These are phyloP conservation scores for Melanotaenia nigrans DNA, from an alignment of 2,797 vertebrate genomes.

Conservation along the genomic window DNA sequence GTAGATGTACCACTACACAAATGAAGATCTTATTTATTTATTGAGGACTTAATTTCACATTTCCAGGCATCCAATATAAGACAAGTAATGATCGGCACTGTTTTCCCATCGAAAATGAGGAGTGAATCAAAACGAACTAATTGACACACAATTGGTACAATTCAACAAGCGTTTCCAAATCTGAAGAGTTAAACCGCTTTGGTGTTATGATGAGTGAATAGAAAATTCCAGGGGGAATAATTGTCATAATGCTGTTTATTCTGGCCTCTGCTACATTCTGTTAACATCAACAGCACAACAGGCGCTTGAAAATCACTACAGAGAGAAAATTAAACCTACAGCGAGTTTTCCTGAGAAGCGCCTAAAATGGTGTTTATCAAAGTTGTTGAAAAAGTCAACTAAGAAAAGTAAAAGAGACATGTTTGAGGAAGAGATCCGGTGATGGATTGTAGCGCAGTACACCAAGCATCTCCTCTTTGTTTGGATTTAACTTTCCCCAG, in stretches of 20 bases:
- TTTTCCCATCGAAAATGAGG: slow-evolving; percentile 37
- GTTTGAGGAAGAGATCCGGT: slow-evolving; percentile 75
- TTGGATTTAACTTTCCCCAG: slow-evolving; percentile 84
- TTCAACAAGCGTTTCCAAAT: slow-evolving; percentile 27
- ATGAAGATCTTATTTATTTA: slow-evolving; percentile 16
- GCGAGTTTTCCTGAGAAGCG: slow-evolving; percentile 56
- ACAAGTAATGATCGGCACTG: slow-evolving; percentile 9
- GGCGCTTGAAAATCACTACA: slow-evolving; percentile 56
- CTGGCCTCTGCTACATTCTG: slow-evolving; percentile 60
- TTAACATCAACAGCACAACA: slow-evolving; percentile 58
- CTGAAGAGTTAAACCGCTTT: slow-evolving; percentile 55
- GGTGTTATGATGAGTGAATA: slow-evolving; percentile 26
- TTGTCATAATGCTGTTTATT: slow-evolving; percentile 58
- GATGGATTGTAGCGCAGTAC: slow-evolving; percentile 74
- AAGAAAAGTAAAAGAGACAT: slow-evolving; percentile 74
- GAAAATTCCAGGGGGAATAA: slow-evolving; percentile 55
- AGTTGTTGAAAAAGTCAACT: slow-evolving; percentile 76
- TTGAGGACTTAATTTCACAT: slow-evolving; percentile 53
- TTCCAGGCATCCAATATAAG: slow-evolving; percentile 6
- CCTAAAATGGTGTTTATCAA: slow-evolving; percentile 68
- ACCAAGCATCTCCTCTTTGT: slow-evolving; percentile 79
- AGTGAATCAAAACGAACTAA: slow-evolving; percentile 42
- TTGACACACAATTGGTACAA: slow-evolving; percentile 33
- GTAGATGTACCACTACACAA: slow-evolving; percentile 55
- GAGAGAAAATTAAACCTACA: slow-evolving; percentile 64